Evolutionary conservation across 35 echinoderm and acorn worm species (phyloP).

Genomic region (Anneissia japonica): DNA sequence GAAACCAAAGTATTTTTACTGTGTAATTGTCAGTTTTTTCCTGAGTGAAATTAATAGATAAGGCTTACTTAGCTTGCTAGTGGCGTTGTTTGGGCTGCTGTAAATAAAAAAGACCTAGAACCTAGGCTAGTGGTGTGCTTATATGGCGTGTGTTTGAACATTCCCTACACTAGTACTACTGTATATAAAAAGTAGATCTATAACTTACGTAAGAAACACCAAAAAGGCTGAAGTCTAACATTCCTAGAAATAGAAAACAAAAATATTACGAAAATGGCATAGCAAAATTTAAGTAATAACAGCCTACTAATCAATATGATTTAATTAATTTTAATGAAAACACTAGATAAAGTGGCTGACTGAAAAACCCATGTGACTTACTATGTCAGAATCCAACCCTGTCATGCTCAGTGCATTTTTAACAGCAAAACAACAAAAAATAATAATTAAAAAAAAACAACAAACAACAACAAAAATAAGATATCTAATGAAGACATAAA

Average conservation of each 20-base stretch:
- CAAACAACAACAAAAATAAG: too few species aligned
- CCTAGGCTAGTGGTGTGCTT: too few species aligned
- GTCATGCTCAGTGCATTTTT: neutral
- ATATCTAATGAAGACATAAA: too few species aligned
- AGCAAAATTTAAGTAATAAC: neutral
- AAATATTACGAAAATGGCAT: neutral
- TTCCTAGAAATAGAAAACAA: conserved; percentile 38
- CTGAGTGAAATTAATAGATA: too few species aligned
- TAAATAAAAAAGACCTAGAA: too few species aligned
- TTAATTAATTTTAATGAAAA: neutral
- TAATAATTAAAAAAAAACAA: too few species aligned
- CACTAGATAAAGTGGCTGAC: neutral
- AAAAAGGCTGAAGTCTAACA: conserved; percentile 85
- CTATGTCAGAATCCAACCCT: neutral
- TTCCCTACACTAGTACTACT: too few species aligned
- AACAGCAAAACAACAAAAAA: neutral
- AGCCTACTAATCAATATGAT: neutral
- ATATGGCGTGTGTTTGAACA: too few species aligned
- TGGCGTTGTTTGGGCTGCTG: too few species aligned
- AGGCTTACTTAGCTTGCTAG: too few species aligned
- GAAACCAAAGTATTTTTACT: too few species aligned
- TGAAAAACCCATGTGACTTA: neutral
- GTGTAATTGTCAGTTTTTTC: too few species aligned
- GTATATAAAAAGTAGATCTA: neutral
- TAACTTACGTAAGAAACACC: conserved; percentile 57